Base-by-base conservation (phyloP, 2,797 vertebrate genomes). In the Trachops cirrhosus region DNA sequence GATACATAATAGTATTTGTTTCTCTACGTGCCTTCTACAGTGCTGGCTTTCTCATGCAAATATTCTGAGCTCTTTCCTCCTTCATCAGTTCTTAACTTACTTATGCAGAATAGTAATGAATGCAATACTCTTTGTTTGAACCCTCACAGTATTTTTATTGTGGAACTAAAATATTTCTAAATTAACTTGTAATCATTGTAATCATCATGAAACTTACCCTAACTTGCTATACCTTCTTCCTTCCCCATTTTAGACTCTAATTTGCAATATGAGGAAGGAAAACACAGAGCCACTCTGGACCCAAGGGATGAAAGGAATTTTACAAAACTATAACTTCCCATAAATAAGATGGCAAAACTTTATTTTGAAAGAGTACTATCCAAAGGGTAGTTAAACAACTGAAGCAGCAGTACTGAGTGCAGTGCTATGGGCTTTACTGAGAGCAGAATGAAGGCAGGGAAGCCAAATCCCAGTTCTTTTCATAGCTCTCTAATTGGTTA, bases 121-220 rank as follows among this genome's bases (percentile, higher is more conserved):
- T 57, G 14, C 14, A 83, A 22, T 88, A 48, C 46, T 75, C 3
- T 79, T 93, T 71, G 24, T 77, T 77, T 86, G 74, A 86, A 77
- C 34, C 22, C 67, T 91, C 68, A n/a, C 34, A 54, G 12, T 79
- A 44, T 80, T 95, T 93, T 87, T 79, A 41, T 85, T 83, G 52
- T 57, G 54, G 78, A 57, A 50, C 29, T 83, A 57, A 52, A 22
- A 41, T 46, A 74, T 62, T 93, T 84, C 26, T 18, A 48, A 74
- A 70, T 67, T 24, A 86, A 75, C n/a, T 82, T 18, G 16, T 57
- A 41, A 48, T 52, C 22, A 54, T 50, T 48, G 2, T 82, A 37
- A 44, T 86, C 29, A n/a, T 80, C 75, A 50, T 12, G 15, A 92
- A 48, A 41, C 6, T 89, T 75, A 16, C 57, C 34, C 9, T 48